These are phyloP conservation scores for Apamea sordens DNA, from an alignment of 2,888 invertebrate genomes.

Conservation along the genomic window DNA sequence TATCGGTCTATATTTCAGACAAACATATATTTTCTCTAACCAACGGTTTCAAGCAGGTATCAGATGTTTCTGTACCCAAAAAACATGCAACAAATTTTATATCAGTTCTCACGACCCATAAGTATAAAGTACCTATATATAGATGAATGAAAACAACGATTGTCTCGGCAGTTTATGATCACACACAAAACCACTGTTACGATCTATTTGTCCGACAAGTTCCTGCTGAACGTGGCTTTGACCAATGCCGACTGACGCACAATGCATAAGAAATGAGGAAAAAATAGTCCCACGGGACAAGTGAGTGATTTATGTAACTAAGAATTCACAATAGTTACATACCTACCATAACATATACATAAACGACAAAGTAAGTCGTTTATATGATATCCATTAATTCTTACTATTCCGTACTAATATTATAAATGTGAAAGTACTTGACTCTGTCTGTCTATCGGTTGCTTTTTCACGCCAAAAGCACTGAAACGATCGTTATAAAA, in stretches of 20 bases:
- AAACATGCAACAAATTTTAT: constrained; percentile 57
- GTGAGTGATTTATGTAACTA: constrained; percentile 1
- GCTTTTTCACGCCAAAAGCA: background rate
- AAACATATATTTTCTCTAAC: background rate
- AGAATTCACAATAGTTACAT: constrained; percentile 10
- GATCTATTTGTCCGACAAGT: constrained; percentile 1
- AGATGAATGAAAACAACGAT: constrained; percentile 3
- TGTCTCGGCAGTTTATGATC: constrained; percentile 3
- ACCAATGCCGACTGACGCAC: constrained; percentile 4
- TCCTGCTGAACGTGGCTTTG: constrained; percentile 16
- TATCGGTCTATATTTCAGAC: constrained; percentile 12
- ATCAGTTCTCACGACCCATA: background rate
- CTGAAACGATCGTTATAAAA: background rate
- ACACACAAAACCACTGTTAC: constrained; percentile 12
- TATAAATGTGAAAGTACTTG: background rate
- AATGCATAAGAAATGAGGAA: constrained; percentile 4
- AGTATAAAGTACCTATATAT: background rate
- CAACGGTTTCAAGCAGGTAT: background rate
- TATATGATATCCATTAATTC: background rate
- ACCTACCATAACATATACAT: background rate
- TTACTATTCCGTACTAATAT: background rate
- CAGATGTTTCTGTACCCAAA: background rate
- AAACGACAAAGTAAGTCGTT: background rate
- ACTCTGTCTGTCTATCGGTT: background rate
- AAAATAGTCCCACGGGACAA: background rate